These are phyloP conservation scores for Neogobius melanostomus DNA, from an alignment of 2,113 vertebrate genomes.

Conservation along the genomic window DNA sequence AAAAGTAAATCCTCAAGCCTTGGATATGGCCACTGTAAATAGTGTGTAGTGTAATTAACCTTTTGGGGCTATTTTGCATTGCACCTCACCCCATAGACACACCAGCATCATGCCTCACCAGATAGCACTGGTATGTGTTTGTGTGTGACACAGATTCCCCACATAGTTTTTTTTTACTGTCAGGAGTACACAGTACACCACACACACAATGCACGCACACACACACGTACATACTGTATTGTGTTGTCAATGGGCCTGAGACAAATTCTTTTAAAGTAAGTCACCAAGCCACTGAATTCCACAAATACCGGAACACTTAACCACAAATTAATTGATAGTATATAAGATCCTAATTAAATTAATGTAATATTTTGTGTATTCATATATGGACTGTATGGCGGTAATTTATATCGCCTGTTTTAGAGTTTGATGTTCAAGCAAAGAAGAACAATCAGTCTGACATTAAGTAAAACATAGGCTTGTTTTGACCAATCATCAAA, in stretches of 20 bases:
- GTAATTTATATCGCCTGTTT: no score
- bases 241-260: background rate
- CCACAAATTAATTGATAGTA: background rate
- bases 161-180: background rate
- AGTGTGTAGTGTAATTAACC: constrained; percentile 39
- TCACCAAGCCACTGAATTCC: background rate
- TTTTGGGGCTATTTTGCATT: constrained; percentile 30
- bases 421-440: no score
- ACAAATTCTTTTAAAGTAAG: background rate
- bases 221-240: background rate
- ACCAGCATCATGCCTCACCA: constrained; percentile 12
- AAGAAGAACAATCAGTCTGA: no score
- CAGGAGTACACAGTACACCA: no score
- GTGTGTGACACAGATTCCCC: background rate
- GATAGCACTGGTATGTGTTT: constrained; percentile 8
- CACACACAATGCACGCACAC: no score
- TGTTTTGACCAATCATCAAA: no score
- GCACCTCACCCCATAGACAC: constrained; percentile 44
- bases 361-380: no score
- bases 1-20: no score
- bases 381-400: no score
- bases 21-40: background rate
- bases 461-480: no score
- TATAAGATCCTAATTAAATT: no score
- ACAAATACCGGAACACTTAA: background rate